These are phyloP conservation scores for Glaucidium brasilianum DNA, from an alignment of 2,113 vertebrate genomes.

Conservation along the genomic window DNA sequence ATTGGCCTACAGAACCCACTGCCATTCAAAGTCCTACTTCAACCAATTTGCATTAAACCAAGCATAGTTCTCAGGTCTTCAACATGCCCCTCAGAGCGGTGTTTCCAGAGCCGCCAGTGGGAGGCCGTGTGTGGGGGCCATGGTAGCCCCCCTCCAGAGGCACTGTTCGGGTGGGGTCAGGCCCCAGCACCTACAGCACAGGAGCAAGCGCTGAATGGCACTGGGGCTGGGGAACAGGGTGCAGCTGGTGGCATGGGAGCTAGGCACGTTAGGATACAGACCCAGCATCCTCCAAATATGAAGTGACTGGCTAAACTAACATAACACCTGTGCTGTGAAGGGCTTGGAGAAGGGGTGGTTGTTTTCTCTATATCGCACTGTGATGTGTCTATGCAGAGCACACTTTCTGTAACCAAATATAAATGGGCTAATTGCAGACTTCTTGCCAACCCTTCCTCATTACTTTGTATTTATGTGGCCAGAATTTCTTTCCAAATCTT, in stretches of 20 bases:
- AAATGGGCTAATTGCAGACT: not conserved
- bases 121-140: not conserved
- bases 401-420: not conserved
- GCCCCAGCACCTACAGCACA: no score
- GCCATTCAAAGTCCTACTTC: not conserved
- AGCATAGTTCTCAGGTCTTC: rapidly evolving
- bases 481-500: not conserved
- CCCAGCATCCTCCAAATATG: not conserved
- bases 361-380: not conserved
- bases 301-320: not conserved
- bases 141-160: not conserved
- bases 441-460: not conserved
- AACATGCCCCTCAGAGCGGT: rapidly evolving
- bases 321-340: not conserved
- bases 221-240: not conserved
- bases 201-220: not conserved
- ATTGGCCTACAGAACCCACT: not conserved
- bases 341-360: not conserved
- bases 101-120: not conserved
- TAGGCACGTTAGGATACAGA: not conserved
- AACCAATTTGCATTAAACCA: not conserved
- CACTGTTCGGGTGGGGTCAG: rapidly evolving
- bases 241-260: rapidly evolving
- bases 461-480: not conserved
- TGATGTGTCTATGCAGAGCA: not conserved